phyloP scores from a whole-genome alignment of 2,888 invertebrate genomes.

The Sympetrum striolatum region DNA sequence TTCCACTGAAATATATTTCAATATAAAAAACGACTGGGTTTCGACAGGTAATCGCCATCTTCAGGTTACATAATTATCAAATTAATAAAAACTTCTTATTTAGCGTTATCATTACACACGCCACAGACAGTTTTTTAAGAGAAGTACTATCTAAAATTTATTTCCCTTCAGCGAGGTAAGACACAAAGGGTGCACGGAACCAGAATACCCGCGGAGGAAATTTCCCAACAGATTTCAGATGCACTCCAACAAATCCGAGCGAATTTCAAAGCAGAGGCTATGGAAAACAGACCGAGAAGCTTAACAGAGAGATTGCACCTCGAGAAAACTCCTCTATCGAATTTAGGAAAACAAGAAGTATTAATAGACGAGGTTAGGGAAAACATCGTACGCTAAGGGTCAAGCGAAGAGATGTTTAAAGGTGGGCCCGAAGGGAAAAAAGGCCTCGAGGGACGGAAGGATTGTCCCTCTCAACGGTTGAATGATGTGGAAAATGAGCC shows the following conservation, averaged over 20 bases:
- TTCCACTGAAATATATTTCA: too few species aligned
- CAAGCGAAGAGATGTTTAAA: background rate
- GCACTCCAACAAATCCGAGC: background rate
- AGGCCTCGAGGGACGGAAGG: background rate
- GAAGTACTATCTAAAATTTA: too few species aligned
- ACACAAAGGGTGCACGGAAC: too few species aligned
- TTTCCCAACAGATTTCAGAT: too few species aligned
- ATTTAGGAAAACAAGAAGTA: background rate
- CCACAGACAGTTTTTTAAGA: too few species aligned
- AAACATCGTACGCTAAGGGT: background rate
- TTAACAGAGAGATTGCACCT: background rate
- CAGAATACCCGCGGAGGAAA: too few species aligned
- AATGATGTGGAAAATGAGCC: background rate
- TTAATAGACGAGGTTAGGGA: background rate
- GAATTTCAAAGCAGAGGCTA: background rate
- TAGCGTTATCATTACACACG: too few species aligned
- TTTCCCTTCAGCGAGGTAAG: too few species aligned
- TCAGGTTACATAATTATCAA: too few species aligned
- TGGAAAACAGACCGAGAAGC: background rate
- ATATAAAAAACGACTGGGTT: too few species aligned
- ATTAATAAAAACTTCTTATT: too few species aligned
- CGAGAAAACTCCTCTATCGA: background rate
- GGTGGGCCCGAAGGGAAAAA: background rate
- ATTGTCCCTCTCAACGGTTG: background rate
- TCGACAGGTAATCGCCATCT: too few species aligned